Percentiles rank a stretch among this genome's conserved stretches.
phyloP scores from a whole-genome alignment of 2,888 invertebrate genomes.

The Leucophenga montana region DNA sequence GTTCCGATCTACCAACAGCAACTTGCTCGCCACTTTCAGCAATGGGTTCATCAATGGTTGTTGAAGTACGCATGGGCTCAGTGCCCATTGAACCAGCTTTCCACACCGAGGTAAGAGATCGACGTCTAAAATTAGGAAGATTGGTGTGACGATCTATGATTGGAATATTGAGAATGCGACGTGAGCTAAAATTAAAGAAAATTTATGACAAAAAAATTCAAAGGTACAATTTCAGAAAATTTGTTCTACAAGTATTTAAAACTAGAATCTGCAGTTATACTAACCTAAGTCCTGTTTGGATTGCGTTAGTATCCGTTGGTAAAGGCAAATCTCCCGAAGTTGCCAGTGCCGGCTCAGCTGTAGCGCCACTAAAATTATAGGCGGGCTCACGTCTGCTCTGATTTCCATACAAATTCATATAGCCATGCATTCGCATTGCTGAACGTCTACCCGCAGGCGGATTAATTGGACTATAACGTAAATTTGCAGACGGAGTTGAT shows the following conservation, averaged over 20 bases:
- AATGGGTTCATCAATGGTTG: slow-evolving; percentile 48
- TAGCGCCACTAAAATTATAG: slow-evolving; percentile 52
- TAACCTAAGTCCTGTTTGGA: not conserved
- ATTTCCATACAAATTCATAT: slow-evolving; percentile 56
- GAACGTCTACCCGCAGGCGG: slow-evolving; percentile 37
- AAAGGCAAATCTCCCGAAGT: slow-evolving; percentile 60
- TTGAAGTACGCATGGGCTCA: slow-evolving; percentile 48
- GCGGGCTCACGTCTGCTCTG: slow-evolving; percentile 60
- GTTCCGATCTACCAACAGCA: slow-evolving; percentile 21
- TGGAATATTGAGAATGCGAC: slow-evolving; percentile 68
- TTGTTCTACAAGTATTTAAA: not conserved
- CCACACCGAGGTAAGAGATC: slow-evolving; percentile 50
- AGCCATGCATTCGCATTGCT: slow-evolving; percentile 39
- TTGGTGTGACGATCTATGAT: slow-evolving; percentile 47
- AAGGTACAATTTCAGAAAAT: not conserved
- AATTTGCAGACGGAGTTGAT: slow-evolving; percentile 45
- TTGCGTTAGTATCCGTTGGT: slow-evolving; percentile 31
- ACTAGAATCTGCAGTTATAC: not conserved
- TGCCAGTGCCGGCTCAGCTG: slow-evolving; percentile 46
- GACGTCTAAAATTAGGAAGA: slow-evolving; percentile 56
- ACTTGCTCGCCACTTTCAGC: slow-evolving; percentile 41
- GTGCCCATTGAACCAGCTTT: slow-evolving; percentile 34
- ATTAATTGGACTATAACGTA: slow-evolving; percentile 44
- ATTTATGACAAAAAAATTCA: not conserved
- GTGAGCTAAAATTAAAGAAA: slow-evolving; percentile 52